phyloP scores from a whole-genome alignment of 2,888 invertebrate genomes.

The Drosophila siamana region DNA sequence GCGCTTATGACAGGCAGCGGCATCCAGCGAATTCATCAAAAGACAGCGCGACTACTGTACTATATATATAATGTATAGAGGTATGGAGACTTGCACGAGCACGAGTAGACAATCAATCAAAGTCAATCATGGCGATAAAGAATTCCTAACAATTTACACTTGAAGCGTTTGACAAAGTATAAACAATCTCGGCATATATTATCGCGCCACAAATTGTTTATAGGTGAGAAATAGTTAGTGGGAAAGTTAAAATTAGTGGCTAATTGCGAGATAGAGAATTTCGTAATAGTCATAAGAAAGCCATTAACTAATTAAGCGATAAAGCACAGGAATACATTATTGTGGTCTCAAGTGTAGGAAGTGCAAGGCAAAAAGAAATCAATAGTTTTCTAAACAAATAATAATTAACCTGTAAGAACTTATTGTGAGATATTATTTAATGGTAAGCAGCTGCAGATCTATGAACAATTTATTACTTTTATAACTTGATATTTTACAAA shows the following conservation, averaged over 20 bases:
- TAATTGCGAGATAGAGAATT: not conserved
- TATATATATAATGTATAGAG: not conserved
- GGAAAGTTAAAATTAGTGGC: not conserved
- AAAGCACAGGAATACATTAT: no score
- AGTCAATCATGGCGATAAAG: slow-evolving; percentile 42
- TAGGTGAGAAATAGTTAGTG: not conserved
- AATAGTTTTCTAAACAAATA: no score
- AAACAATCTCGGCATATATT: slow-evolving; percentile 5
- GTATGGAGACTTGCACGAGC: not conserved
- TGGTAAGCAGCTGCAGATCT: no score
- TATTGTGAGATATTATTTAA: no score
- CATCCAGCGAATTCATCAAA: slow-evolving; percentile 1
- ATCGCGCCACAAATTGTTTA: not conserved
- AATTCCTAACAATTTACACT: slow-evolving; percentile 6
- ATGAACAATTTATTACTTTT: no score
- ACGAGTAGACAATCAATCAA: slow-evolving; percentile 36
- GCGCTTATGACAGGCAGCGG: slow-evolving; percentile 2
- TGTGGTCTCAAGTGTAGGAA: no score
- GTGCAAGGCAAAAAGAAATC: no score
- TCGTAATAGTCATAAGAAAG: not conserved
- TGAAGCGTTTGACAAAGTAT: not conserved
- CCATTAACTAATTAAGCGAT: not conserved
- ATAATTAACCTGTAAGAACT: no score
- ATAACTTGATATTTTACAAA: no score
- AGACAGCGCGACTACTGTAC: not conserved